phyloP scores from a whole-genome alignment of 2,797 vertebrate genomes.

The Trachops cirrhosus region DNA sequence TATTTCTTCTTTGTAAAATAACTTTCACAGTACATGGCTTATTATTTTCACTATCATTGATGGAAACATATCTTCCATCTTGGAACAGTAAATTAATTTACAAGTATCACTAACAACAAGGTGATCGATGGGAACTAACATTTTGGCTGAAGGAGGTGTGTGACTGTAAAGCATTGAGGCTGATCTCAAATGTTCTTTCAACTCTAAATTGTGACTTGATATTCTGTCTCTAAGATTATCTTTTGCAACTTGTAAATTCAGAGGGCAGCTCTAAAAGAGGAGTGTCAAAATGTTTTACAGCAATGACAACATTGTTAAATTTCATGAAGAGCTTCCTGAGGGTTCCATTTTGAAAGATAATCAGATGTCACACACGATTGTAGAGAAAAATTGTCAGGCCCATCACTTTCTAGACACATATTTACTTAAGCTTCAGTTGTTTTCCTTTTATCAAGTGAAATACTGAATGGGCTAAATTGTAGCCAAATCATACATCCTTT shows the following conservation, averaged over 20 bases:
- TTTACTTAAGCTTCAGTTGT: constrained; percentile 19
- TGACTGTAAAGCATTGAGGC: not conserved
- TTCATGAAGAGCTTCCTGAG: not conserved
- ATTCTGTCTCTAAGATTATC: not conserved
- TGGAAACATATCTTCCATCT: not conserved
- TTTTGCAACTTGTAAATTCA: constrained; percentile 23
- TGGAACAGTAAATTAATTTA: not conserved
- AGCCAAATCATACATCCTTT: not conserved
- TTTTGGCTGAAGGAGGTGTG: not conserved
- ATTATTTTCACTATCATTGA: not conserved
- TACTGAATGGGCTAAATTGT: not conserved
- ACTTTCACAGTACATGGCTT: not conserved
- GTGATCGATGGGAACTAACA: not conserved
- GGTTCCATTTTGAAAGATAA: constrained; percentile 14
- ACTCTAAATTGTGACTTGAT: not conserved
- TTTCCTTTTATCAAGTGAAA: constrained; percentile 15
- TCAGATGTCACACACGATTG: not conserved
- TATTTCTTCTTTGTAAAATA: not conserved
- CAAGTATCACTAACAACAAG: not conserved
- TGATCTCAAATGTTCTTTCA: constrained; percentile 34
- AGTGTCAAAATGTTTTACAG: constrained; percentile 28
- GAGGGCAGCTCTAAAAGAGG: constrained; percentile 1
- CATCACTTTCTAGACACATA: not conserved
- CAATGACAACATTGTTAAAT: not conserved
- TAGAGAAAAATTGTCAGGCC: not conserved